phyloP scores from a whole-genome alignment of 2,113 vertebrate species.

The Platysteira castanea region DNA sequence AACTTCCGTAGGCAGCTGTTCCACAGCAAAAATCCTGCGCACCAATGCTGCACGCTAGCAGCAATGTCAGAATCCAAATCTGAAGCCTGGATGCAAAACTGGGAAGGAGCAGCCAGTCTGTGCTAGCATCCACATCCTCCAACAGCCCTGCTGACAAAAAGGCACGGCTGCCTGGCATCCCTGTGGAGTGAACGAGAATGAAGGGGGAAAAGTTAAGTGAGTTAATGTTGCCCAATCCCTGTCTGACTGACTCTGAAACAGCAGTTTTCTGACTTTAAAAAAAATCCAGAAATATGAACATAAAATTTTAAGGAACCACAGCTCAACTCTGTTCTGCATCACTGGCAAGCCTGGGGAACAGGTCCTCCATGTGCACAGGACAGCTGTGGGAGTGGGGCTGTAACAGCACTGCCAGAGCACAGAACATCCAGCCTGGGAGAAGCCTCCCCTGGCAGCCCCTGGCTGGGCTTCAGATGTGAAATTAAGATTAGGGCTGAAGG shows the following conservation, averaged over 20 bases:
- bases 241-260: rapidly evolving
- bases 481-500: neutral
- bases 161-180: neutral
- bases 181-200: rapidly evolving
- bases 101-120: neutral
- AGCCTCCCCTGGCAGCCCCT: neutral
- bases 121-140: neutral
- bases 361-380: neutral
- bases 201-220: neutral
- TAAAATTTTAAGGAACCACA: neutral
- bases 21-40: neutral
- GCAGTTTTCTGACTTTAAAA: neutral
- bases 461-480: neutral
- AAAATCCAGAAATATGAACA: neutral
- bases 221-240: neutral
- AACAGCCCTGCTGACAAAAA: neutral
- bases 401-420: neutral
- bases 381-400: neutral
- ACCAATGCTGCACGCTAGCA: neutral
- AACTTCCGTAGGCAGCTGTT: neutral
- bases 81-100: neutral
- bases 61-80: neutral
- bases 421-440: neutral
- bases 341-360: rapidly evolving
- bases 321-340: neutral